phyloP scores from a whole-genome alignment of 2,797 vertebrate species.

The Kryptolebias ocellatus region DNA sequence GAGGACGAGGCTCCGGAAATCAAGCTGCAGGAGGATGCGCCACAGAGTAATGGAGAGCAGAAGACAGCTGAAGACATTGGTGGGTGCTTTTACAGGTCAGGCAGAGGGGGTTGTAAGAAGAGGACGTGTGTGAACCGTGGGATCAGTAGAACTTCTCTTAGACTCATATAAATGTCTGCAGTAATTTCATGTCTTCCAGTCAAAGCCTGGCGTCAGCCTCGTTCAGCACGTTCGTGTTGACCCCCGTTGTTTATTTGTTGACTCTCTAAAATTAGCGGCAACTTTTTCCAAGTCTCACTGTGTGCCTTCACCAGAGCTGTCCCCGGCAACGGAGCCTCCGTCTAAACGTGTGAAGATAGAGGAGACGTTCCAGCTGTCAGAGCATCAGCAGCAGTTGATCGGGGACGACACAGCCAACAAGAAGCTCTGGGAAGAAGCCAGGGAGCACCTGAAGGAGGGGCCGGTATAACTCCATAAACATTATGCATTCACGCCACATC shows the following conservation, averaged over 20 bases:
- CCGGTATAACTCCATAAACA: slow-evolving; percentile 83
- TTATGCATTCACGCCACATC: too few relatives aligned
- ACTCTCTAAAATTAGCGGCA: neutral
- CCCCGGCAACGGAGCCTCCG: slow-evolving; percentile 71
- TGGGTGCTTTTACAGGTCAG: slow-evolving; percentile 66
- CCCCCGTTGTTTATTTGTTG: neutral
- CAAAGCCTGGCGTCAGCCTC: neutral
- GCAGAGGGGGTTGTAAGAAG: slow-evolving; percentile 46
- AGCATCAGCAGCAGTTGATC: slow-evolving; percentile 91
- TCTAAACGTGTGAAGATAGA: slow-evolving; percentile 88
- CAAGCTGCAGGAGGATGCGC: slow-evolving; percentile 57
- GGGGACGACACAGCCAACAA: slow-evolving; percentile 91
- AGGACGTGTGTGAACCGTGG: slow-evolving; percentile 49
- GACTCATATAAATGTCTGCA: slow-evolving; percentile 8
- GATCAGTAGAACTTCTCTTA: slow-evolving; percentile 5
- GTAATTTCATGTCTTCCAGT: neutral
- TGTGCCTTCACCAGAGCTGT: slow-evolving; percentile 47
- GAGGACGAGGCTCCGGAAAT: slow-evolving; percentile 53
- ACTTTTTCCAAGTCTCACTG: neutral
- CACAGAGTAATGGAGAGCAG: slow-evolving; percentile 78
- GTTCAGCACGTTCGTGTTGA: neutral
- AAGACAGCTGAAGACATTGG: slow-evolving; percentile 68
- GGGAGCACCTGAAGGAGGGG: slow-evolving; percentile 90
- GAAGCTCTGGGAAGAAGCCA: slow-evolving; percentile 97
- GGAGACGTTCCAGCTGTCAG: slow-evolving; percentile 91